Base-by-base conservation (phyloP, 2,113 vertebrate species). In the Cololabis saira region DNA sequence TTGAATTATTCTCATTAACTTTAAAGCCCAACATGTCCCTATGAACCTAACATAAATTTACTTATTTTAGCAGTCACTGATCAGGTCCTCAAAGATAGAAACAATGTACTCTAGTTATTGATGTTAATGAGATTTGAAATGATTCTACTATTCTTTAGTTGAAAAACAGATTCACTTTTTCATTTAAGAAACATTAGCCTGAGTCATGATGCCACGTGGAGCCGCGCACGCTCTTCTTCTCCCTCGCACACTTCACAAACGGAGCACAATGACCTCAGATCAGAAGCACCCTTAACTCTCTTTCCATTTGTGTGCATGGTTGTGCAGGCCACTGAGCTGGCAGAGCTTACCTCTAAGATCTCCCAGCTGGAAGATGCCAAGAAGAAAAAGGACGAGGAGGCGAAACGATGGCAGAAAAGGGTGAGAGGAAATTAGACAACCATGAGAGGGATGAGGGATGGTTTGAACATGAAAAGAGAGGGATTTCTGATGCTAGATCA, bases 341-440 rank as follows among this genome's bases (percentile, higher is more conserved):
- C 95, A 43, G 95, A 96, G 64, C 93, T 99, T 87, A 98, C 96
- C 78, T 89, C 92, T 74, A 93, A 95, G 82, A 99, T 99, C 86
- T 94, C 92, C 0, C 94, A 95, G 75, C 90, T 99, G 88, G 97
- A 99, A 78, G 86, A 96, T 57, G 95, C 96, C 60, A 94, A 96
- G 78, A 94, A 95, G 92, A 97, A 94, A 92, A 98, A 98, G 68
- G 97, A 98, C 30, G 94, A 94, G 0, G 96, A 98, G 54, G 95
- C 96, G 10, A 89, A 93, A 49, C 93, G 92, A 78, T 98, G 96
- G 97, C 95, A 98, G 85, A 87, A 94, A 76, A 98, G 97, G 94
- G 96, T 99, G 91, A 93, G 91, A 77, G 80, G 80, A 65, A 86
- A 84, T 57, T 33, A 75, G 55, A 82, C 67, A 81, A 37, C 27